Conservation (phyloP, 2,113 vertebrate genomes). For the Butastur rufipennis region DNA sequence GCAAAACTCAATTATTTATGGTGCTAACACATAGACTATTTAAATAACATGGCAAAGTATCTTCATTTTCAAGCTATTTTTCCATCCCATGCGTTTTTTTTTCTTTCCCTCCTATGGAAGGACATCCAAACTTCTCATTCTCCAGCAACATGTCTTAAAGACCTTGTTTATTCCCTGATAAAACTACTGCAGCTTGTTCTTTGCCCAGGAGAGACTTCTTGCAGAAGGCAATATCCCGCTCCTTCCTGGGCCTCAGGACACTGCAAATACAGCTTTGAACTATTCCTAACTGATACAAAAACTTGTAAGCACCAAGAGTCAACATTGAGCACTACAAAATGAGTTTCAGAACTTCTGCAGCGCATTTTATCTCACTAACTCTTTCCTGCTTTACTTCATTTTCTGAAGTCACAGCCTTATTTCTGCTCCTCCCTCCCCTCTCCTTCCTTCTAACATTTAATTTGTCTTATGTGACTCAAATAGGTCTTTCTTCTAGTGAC, state of each 20-base stretch:
- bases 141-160: not conserved
- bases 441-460: conserved; percentile 49
- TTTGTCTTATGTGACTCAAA: conserved; percentile 49
- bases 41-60: not conserved
- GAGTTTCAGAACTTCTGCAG: not conserved
- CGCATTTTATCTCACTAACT: not conserved
- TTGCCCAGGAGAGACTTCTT: not conserved
- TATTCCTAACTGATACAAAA: not conserved
- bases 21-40: not conserved
- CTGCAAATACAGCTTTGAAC: not conserved
- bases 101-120: not conserved
- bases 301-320: not conserved
- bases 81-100: not conserved
- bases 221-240: not conserved
- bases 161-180: not conserved
- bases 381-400: not conserved
- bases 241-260: not conserved
- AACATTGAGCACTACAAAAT: not conserved
- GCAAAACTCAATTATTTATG: not conserved
- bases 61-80: not conserved
- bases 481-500: conserved; percentile 38
- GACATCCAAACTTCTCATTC: not conserved
- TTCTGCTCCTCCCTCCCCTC: conserved; percentile 36
- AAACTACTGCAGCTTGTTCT: not conserved
- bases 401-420: not conserved